These are phyloP conservation scores for Ophraella communa DNA, from an alignment of 2,888 invertebrate genomes.

Conservation along the genomic window DNA sequence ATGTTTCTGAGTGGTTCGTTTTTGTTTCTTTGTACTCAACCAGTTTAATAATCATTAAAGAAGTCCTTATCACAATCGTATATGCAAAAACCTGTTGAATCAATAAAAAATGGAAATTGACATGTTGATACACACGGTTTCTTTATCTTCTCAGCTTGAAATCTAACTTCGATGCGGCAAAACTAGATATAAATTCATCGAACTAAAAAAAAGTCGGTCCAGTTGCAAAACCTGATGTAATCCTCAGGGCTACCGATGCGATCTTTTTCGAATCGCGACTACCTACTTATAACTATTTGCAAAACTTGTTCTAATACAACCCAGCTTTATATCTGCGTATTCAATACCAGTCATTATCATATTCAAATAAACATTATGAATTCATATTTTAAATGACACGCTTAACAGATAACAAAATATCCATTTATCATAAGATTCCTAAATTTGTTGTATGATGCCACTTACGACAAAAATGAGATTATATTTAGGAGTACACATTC, in stretches of 20 bases:
- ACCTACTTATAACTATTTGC: not conserved
- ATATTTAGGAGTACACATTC: too few species aligned
- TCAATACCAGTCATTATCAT: too few species aligned
- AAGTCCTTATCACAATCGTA: not conserved
- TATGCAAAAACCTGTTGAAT: conserved; percentile 6
- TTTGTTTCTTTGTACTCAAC: not conserved
- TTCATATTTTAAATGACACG: too few species aligned
- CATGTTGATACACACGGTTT: not conserved
- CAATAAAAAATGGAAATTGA: conserved; percentile 2
- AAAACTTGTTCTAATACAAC: not conserved
- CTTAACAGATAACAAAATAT: too few species aligned
- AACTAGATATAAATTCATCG: conserved; percentile 2
- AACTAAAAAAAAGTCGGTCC: conserved; percentile 2
- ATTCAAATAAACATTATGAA: too few species aligned
- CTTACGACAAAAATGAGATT: too few species aligned
- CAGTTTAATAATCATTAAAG: not conserved
- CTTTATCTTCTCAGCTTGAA: conserved; percentile 4
- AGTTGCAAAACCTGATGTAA: conserved; percentile 2
- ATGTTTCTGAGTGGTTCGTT: not conserved
- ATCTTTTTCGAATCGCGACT: not conserved
- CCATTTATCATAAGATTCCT: too few species aligned
- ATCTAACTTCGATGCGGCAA: not conserved
- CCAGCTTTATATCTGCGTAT: too few species aligned
- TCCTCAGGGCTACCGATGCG: not conserved
- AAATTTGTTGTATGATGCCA: too few species aligned